Evolutionary conservation across 2,888 invertebrate species (phyloP), one percentile per base, ranked within the genome.

Genomic region (Drosophila testacea): DNA sequence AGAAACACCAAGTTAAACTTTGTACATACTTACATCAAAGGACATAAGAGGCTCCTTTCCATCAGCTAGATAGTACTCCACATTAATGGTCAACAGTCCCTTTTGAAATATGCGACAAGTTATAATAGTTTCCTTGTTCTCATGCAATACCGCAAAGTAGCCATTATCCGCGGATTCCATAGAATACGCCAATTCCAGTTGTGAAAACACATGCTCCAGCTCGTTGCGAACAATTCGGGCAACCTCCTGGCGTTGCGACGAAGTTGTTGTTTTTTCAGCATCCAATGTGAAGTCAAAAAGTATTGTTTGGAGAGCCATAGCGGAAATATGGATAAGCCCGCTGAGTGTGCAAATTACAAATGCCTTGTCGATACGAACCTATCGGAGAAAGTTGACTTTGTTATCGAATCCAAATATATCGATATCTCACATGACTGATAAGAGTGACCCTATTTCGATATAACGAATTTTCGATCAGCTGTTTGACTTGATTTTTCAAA

Each of bases 221-320:
- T 96, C 95, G 73, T 94, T 94, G 87, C 96, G 95, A 73, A 97
- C 93, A 79, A 95, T 94, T 68, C 94, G 94, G 73, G 95, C 94
- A 44, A 96, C 93, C 65, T 94, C 93, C 74, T 95, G 94, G 70
- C 95, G 94, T 71, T 95, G 95, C 75, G 93, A 94, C 72, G 95
- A 94, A 86, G 95, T 96, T 71, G 94, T 94, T 39, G 96, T 93
- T 51, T 94, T 94, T 68, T 94, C 94, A 44, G 95, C 94, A 79
- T 96, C 95, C 77, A 97, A 94, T 1, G 96, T 95, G 91, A 97
- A 97, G 93, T 97, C 97, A 82, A 97, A 93, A 56, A 97, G 93
- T 84, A 96, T 94, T 54, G 96, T 96, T 92, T 96, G 95, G 41
- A 95, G 96, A 80, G 96, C 95, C 97, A 97, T 97, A 73, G 70